Conservation (phyloP, 2,797 vertebrate species). For the Tokudaia muenninki region DNA sequence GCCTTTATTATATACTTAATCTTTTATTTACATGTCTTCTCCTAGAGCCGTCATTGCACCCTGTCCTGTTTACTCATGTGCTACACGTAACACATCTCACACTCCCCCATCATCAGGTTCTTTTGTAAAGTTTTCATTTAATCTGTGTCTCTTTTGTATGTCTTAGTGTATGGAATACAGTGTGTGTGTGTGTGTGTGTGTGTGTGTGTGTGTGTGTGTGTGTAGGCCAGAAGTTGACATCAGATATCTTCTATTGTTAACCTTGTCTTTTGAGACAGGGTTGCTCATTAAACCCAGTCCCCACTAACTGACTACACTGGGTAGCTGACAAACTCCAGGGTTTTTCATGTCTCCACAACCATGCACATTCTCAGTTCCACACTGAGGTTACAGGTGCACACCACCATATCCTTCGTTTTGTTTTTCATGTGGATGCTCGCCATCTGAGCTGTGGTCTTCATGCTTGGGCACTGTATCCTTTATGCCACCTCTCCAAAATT, state of each 20-base stretch:
- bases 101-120: background rate
- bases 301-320: background rate
- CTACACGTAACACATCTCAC: background rate
- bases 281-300: background rate
- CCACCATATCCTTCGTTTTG: background rate
- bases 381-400: background rate
- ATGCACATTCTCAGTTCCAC: background rate
- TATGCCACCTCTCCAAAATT: background rate
- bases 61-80: background rate
- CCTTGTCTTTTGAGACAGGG: background rate
- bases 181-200: background rate
- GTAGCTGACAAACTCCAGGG: background rate
- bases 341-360: background rate
- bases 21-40: background rate
- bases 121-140: background rate
- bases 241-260: background rate
- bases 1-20: slow-evolving; percentile 29
- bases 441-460: background rate
- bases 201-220: background rate
- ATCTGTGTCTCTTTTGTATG: background rate
- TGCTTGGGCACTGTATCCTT: background rate
- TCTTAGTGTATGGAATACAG: background rate
- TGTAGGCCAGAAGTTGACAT: background rate
- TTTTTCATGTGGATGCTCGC: background rate
- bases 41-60: background rate